These are phyloP conservation scores for Chaetorhynchus papuensis DNA, from an alignment of 2,113 vertebrate genomes.

Conservation along the genomic window DNA sequence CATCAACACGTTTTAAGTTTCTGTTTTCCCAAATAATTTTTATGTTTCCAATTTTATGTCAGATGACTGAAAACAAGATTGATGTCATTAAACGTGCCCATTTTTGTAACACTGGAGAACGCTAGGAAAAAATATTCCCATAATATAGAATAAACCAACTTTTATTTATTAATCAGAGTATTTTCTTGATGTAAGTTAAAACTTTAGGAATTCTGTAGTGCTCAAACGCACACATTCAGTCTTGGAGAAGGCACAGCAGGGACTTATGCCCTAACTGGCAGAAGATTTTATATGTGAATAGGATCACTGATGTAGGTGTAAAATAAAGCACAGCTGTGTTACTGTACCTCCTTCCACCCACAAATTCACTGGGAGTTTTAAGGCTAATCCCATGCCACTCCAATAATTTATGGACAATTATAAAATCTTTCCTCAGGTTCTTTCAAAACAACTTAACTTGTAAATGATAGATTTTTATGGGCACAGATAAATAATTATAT, in stretches of 20 bases:
- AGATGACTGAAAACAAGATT: neutral
- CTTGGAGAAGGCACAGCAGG: neutral
- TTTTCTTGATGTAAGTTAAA: neutral
- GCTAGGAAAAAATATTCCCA: neutral
- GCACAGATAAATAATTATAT: neutral
- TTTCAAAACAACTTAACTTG: neutral
- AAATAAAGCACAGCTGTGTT: neutral
- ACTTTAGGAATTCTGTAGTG: neutral
- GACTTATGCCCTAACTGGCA: neutral
- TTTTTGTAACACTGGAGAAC: neutral
- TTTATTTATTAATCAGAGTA: neutral
- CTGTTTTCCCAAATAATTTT: neutral
- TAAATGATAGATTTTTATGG: neutral
- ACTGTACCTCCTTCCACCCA: neutral
- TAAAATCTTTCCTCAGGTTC: neutral
- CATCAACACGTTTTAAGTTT: neutral
- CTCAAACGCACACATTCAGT: neutral
- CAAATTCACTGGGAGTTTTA: neutral
- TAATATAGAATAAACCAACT: neutral
- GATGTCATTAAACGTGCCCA: neutral
- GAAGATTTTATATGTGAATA: neutral
- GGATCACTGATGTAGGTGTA: neutral
- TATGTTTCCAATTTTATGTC: neutral
- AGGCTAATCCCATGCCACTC: neutral
- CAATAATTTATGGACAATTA: neutral